A percentile compares a stretch with the other conserved stretches of the same genome.
These are phyloP conservation scores for Octonoba sinensis DNA, from an alignment of 2,888 invertebrate genomes.

Conservation along the genomic window DNA sequence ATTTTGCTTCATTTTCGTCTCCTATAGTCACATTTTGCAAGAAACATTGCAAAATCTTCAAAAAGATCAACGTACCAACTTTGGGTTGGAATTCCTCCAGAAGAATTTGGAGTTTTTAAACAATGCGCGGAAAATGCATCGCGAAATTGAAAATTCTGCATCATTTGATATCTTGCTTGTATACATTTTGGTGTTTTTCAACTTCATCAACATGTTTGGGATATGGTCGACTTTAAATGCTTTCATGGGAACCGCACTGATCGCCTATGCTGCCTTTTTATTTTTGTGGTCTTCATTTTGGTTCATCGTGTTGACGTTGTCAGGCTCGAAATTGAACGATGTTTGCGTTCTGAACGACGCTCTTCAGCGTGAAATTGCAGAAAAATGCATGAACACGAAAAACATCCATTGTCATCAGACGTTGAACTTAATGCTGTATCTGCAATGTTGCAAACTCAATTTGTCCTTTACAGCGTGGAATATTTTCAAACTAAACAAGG, in stretches of 20 bases:
- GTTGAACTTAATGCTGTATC: conserved; percentile 16
- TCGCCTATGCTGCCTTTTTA: too few species aligned
- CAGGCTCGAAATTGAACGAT: conserved; percentile 22
- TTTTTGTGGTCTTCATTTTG: conserved; percentile 19
- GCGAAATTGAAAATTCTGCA: neutral
- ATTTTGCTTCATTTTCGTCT: too few species aligned
- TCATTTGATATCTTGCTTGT: neutral
- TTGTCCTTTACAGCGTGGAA: conserved; percentile 32
- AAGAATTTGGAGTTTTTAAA: too few species aligned
- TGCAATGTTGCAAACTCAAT: conserved; percentile 16
- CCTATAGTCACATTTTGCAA: too few species aligned
- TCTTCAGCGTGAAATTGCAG: conserved; percentile 19
- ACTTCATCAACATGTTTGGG: conserved; percentile 9
- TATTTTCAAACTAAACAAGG: conserved; percentile 19
- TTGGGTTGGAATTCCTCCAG: too few species aligned
- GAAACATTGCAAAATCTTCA: too few species aligned
- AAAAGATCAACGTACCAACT: too few species aligned
- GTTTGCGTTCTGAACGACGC: conserved; percentile 3
- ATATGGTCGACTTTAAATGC: too few species aligned
- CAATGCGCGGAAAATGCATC: neutral
- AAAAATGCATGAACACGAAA: conserved; percentile 5
- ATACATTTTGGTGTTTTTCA: conserved; percentile 2
- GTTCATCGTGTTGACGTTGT: conserved; percentile 16
- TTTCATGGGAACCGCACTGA: too few species aligned
- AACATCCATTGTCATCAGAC: neutral